Conservation (phyloP, 2,113 vertebrate genomes). For the Semicossyphus pulcher region DNA sequence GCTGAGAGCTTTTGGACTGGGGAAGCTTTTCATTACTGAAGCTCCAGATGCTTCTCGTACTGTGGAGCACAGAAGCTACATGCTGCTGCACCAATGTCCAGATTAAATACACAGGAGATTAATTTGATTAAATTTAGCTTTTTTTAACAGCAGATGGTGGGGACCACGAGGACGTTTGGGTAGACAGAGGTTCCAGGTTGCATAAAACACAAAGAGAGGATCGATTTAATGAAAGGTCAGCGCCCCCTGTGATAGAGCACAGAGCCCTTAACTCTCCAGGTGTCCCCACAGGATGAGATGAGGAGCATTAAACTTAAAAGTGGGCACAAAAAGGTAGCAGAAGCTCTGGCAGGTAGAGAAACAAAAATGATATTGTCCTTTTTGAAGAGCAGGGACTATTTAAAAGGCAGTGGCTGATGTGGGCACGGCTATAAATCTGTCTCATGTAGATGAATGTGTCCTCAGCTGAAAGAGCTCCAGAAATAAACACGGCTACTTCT, state of each 20-base stretch:
- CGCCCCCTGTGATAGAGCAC: not conserved
- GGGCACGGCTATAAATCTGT: constrained; percentile 3
- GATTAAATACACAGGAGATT: not conserved
- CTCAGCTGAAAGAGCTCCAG: not conserved
- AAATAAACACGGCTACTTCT: not conserved
- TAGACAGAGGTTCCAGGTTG: not conserved
- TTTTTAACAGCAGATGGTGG: not conserved
- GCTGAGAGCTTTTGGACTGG: constrained; percentile 26
- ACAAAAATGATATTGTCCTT: not conserved
- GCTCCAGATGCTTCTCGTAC: constrained; percentile 24
- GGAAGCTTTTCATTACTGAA: constrained; percentile 27
- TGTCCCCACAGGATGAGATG: no score
- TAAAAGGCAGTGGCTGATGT: constrained; percentile 37
- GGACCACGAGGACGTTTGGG: not conserved
- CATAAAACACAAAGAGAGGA: not conserved
- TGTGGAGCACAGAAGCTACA: not conserved
- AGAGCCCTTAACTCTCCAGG: not conserved
- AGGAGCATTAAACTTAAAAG: no score
- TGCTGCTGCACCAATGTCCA: not conserved
- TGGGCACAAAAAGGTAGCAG: not conserved
- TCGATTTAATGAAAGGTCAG: constrained; percentile 10
- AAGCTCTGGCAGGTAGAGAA: not conserved
- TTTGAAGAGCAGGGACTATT: constrained; percentile 33
- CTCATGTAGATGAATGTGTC: constrained; percentile 17
- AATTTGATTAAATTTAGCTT: constrained; percentile 2